These are phyloP conservation scores for Alviniconcha strummeri DNA, from an alignment of 2,888 invertebrate species.

Conservation along the genomic window DNA sequence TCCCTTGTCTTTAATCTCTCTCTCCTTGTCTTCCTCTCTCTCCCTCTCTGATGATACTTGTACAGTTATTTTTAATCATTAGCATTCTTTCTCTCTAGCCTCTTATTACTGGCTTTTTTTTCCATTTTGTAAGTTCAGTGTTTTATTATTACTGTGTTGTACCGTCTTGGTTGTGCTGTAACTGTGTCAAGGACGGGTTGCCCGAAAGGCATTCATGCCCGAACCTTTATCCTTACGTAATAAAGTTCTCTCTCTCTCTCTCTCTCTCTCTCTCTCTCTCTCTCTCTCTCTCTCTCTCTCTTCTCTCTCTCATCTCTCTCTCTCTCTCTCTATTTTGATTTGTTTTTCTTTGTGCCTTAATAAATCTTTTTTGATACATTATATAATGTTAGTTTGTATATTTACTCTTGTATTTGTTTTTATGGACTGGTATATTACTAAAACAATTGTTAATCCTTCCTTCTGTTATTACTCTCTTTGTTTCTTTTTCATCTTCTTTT, in stretches of 20 bases:
- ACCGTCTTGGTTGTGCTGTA: too few relatives aligned
- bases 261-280: neutral
- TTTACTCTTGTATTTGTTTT: neutral
- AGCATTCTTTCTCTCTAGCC: too few relatives aligned
- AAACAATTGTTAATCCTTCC: neutral
- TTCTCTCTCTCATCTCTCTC: slow-evolving; percentile 2
- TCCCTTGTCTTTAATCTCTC: neutral
- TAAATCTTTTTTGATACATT: neutral
- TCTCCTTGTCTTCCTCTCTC: neutral
- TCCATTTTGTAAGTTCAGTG: neutral
- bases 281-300: slow-evolving; percentile 19
- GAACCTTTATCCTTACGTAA: too few relatives aligned
- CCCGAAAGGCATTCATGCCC: too few relatives aligned
- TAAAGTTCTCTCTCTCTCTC: neutral
- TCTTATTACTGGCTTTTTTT: too few relatives aligned
- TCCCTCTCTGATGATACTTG: neutral
- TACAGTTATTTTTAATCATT: too few relatives aligned
- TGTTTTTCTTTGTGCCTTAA: neutral
- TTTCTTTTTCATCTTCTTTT: neutral
- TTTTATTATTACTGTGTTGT: too few relatives aligned
- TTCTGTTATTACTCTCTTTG: neutral
- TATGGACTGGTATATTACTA: too few relatives aligned
- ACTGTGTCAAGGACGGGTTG: too few relatives aligned
- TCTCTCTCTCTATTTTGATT: neutral
- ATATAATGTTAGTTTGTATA: neutral